phyloP scores from a whole-genome alignment of 1,140 invertebrate genomes.

The Paramacrobiotus metropolitanus region DNA sequence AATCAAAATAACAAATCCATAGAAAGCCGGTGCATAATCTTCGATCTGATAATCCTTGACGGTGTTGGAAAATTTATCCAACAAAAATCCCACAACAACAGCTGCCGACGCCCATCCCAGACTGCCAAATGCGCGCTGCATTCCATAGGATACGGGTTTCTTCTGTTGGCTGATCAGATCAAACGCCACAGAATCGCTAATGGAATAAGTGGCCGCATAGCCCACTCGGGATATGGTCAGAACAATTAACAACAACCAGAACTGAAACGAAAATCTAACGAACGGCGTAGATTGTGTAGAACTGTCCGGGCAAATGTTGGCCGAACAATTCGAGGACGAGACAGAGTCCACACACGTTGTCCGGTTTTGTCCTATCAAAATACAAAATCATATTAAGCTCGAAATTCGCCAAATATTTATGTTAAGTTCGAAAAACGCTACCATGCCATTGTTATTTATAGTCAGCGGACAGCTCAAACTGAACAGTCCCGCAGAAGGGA shows the following conservation, averaged over 20 bases:
- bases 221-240: slow-evolving; percentile 6
- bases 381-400: too few relatives aligned
- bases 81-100: not conserved
- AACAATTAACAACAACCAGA: slow-evolving; percentile 8
- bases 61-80: not conserved
- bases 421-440: too few relatives aligned
- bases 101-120: not conserved
- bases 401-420: too few relatives aligned
- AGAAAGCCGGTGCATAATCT: not conserved
- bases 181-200: slow-evolving; percentile 8
- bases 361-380: too few relatives aligned
- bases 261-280: not conserved
- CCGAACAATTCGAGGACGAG: not conserved
- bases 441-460: too few relatives aligned
- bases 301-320: not conserved
- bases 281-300: too few relatives aligned
- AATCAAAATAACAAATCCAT: not conserved
- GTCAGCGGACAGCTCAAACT: too few relatives aligned
- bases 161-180: slow-evolving; percentile 4
- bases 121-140: not conserved
- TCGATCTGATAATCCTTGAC: not conserved
- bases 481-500: too few relatives aligned
- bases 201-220: slow-evolving; percentile 2
- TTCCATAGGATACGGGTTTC: not conserved
- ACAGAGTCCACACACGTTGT: too few relatives aligned